Base-by-base conservation (phyloP, 2,888 invertebrate genomes). In the Boloria euphrosyne region DNA sequence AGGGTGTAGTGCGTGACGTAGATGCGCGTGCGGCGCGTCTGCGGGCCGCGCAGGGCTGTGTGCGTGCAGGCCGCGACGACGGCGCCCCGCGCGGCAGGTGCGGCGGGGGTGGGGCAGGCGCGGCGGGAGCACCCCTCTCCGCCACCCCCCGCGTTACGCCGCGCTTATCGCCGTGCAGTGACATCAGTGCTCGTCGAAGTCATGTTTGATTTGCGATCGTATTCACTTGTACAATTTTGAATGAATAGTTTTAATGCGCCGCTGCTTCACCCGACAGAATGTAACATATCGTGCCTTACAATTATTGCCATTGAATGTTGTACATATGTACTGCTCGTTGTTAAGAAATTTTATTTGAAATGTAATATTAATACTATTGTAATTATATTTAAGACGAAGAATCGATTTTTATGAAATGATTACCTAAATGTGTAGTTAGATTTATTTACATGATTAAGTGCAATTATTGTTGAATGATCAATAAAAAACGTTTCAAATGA, bases 391-490 rank as follows among this genome's bases (percentile, higher is more conserved):
- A 71, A 71, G 73, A 69, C 69, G 65, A 72, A 73, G 73, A 68
- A 74, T 83, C 78, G 79, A 83, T 83, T 87, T 85, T 87, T 83
- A 84, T 78, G 80, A 79, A 83, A 82, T 82, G 84, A 86, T 89
- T 86, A 85, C 81, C 81, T 87, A 85, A 84, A 86, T 86, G 85
- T 85, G 82, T 87, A 86, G 85, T 80, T 82, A 86, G 83, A 79
- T 75, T 80, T 83, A 82, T 81, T 79, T 79, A 81, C 77, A 74
- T 79, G 14, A 76, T 71, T 83, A 84, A 84, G 86, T 86, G 87
- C 84, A 87, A 86, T 84, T 82, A 83, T 87, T 87, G 84, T 89
- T 87, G 84, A 81, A 84, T 84, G 85, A 81, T 81, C 78, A 86
- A 86, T 85, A 84, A 86, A 83, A 72, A 78, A 71, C 68, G 61